Conservation (phyloP, 2,888 invertebrate genomes). For the Copidosoma aretas region DNA sequence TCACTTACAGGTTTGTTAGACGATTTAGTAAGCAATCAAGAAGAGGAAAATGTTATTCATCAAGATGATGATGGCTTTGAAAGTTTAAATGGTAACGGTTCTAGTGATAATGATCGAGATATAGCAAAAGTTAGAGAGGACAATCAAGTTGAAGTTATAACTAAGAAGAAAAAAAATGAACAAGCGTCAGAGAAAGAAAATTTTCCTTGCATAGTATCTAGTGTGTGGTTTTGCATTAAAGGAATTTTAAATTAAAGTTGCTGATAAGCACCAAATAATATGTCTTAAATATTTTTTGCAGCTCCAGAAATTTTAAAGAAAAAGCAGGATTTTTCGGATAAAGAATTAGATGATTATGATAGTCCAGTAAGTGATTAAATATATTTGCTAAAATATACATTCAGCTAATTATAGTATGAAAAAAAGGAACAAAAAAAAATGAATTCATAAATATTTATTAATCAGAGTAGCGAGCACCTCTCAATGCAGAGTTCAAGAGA, state of each 20-base stretch:
- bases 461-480: slow-evolving; percentile 47
- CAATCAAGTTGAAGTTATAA: slow-evolving; percentile 17
- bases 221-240: slow-evolving; percentile 3
- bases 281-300: slow-evolving; percentile 51
- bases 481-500: slow-evolving; percentile 46
- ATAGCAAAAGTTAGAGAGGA: slow-evolving; percentile 38
- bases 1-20: slow-evolving; percentile 33
- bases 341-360: slow-evolving; percentile 47
- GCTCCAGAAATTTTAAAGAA: slow-evolving; percentile 47
- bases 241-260: neutral
- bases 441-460: neutral
- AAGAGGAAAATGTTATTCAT: slow-evolving; percentile 51
- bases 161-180: neutral
- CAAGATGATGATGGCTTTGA: slow-evolving; percentile 84
- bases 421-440: neutral
- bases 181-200: slow-evolving; percentile 8
- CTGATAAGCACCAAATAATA: too few species aligned
- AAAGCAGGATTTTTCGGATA: slow-evolving; percentile 48
- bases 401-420: too few species aligned
- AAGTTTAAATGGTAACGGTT: slow-evolving; percentile 82
- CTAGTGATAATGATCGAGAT: slow-evolving; percentile 71
- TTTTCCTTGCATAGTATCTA: slow-evolving; percentile 28
- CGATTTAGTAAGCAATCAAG: slow-evolving; percentile 46
- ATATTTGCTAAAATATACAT: neutral
- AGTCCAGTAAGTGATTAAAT: slow-evolving; percentile 46